Conservation (phyloP, 2,797 vertebrate species). For the Catostomus latipinnis region DNA sequence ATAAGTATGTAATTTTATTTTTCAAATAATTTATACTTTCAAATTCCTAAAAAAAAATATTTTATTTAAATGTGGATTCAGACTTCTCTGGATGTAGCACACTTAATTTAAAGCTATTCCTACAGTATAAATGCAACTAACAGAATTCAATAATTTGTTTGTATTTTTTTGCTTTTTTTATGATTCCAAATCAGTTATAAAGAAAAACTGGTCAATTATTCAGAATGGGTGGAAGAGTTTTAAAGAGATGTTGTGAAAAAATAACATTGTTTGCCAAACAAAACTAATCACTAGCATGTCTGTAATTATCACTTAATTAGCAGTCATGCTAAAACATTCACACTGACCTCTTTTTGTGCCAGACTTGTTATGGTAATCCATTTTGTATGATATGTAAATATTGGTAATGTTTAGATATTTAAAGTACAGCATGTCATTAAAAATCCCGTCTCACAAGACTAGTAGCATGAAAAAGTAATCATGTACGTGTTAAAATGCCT, state of each 20-base stretch:
- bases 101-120: too few species aligned
- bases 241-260: slow-evolving; percentile 1
- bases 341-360: too few species aligned
- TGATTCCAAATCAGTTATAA: too few species aligned
- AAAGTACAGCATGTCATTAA: slow-evolving; percentile 27
- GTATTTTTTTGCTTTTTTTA: neutral
- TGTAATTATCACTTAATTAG: neutral
- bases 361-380: neutral
- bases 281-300: slow-evolving; percentile 3
- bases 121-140: too few species aligned
- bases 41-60: too few species aligned
- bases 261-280: neutral
- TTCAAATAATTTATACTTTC: too few species aligned
- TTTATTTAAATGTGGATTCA: too few species aligned
- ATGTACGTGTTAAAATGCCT: neutral
- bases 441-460: neutral
- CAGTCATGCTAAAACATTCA: too few species aligned
- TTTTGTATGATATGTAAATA: slow-evolving; percentile 35
- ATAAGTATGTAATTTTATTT: too few species aligned
- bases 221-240: neutral
- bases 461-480: neutral
- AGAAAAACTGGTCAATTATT: neutral
- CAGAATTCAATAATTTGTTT: too few species aligned
- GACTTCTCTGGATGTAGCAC: too few species aligned
- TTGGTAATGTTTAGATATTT: slow-evolving; percentile 24